These are phyloP conservation scores for Drosophila trapezifrons DNA, from an alignment of 1,140 invertebrate species.

Conservation along the genomic window DNA sequence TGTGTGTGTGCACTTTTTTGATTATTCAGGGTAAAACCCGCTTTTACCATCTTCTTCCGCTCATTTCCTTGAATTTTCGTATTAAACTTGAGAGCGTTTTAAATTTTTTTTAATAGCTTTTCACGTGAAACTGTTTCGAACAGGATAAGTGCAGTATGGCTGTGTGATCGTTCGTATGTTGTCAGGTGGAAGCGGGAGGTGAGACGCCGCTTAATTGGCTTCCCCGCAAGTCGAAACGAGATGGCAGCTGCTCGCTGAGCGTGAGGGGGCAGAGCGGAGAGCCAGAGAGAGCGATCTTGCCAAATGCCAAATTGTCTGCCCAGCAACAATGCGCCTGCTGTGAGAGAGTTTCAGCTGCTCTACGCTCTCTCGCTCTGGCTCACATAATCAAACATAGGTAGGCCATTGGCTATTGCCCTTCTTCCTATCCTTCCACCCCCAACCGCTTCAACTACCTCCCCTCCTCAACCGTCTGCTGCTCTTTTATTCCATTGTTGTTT, in stretches of 20 bases:
- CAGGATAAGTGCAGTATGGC: conserved; percentile 43
- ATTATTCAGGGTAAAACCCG: conserved; percentile 77
- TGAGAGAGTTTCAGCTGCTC: conserved; percentile 15
- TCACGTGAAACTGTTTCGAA: conserved; percentile 71
- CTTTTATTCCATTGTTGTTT: conserved; percentile 50
- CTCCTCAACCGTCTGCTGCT: background rate
- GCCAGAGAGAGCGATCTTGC: conserved; percentile 34
- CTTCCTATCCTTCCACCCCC: conserved; percentile 6
- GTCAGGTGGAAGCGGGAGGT: conserved; percentile 2
- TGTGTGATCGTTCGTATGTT: background rate
- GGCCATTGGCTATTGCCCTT: conserved; percentile 18
- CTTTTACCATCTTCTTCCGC: conserved; percentile 79
- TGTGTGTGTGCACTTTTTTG: conserved; percentile 64
- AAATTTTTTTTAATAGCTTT: conserved; percentile 77
- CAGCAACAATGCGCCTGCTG: conserved; percentile 1
- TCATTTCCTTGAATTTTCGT: conserved; percentile 81
- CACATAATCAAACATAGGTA: conserved; percentile 29
- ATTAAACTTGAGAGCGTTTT: conserved; percentile 77
- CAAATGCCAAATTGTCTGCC: conserved; percentile 62
- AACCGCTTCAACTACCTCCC: background rate
- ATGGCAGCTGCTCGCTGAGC: conserved; percentile 21
- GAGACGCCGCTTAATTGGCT: conserved; percentile 62
- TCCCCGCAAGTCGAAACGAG: conserved; percentile 30
- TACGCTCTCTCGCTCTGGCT: background rate
- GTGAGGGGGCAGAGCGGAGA: background rate